Base-by-base conservation (phyloP, 1,140 invertebrate genomes). In the Heliconius nattereri region DNA sequence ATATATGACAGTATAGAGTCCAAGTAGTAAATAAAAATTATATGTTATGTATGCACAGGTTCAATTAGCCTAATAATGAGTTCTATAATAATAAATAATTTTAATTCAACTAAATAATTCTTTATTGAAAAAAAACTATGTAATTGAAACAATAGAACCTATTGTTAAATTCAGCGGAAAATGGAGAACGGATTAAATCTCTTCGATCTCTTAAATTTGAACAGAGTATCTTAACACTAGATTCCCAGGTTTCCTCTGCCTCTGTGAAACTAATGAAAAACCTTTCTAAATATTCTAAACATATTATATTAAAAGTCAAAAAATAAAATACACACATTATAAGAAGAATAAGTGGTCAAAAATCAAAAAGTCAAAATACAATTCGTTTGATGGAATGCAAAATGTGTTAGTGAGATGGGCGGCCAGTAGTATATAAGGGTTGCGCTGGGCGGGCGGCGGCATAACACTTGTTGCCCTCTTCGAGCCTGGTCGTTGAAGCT, bases 401-500 rank as follows among this genome's bases (percentile, higher is more conserved):
- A 90, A 87, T 90, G 86, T 88, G 86, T 89, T 92, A 91, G 85
- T 81, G 88, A 82, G 87, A 87, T 89, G 89, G 88, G 90, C 84
- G 79, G 84, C 85, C 80, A 83, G 75, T 45, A 72, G 82, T 91
- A 91, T 91, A 91, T 86, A 91, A 91, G 86, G 79, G 71, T 60
- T 75, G 66, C 80, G 74, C 85, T 80, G 85, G 86, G 86, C 89
- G 87, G 88, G 73, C 83, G 81, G 82, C 88, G 86, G 85, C 89
- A 91, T 82, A 91, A 87, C 90, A 91, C 90, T 92, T 92, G 89
- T 92, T 92, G 90, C 90, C 84, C 73, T 79, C 84, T 76, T 78
- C 77, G 84, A 83, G 84, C 82, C 78, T 83, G 83, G 84, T 84
- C 83, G 84, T 79, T 77, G 83, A 73, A 77, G 49, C 71, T 19